phyloP scores from a whole-genome alignment of 2,888 invertebrate species.

The Tinea pellionella region DNA sequence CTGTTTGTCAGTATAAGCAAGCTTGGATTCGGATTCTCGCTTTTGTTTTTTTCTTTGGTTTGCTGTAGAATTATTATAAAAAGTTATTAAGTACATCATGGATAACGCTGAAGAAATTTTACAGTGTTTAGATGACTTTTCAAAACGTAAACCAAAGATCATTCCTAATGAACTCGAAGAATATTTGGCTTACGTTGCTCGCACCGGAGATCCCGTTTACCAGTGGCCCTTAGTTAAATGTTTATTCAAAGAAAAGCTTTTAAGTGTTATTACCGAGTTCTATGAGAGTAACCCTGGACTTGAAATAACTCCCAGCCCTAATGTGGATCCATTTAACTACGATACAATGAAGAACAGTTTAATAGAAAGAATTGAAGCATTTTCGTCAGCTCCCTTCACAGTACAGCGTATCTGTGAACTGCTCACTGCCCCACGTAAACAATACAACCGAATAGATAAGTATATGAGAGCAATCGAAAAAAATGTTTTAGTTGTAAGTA shows the following conservation, averaged over 20 bases:
- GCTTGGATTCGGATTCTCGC: no score
- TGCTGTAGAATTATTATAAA: no score
- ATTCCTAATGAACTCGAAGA: slow-evolving; percentile 91
- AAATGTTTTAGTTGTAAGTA: slow-evolving; percentile 88
- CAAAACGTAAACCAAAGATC: slow-evolving; percentile 79
- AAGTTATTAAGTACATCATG: slow-evolving; percentile 49
- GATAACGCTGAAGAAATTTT: slow-evolving; percentile 89
- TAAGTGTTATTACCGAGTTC: slow-evolving; percentile 88
- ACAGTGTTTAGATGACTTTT: slow-evolving; percentile 85
- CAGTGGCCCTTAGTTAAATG: slow-evolving; percentile 91
- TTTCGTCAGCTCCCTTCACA: slow-evolving; percentile 93
- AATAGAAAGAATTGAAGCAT: slow-evolving; percentile 83
- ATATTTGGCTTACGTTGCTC: slow-evolving; percentile 89
- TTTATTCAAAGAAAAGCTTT: slow-evolving; percentile 88
- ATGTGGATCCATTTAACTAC: slow-evolving; percentile 91
- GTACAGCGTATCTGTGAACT: slow-evolving; percentile 96
- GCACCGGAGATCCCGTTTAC: slow-evolving; percentile 93
- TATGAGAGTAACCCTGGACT: slow-evolving; percentile 81
- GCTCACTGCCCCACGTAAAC: slow-evolving; percentile 88
- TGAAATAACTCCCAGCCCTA: slow-evolving; percentile 88
- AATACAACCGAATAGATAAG: slow-evolving; percentile 96
- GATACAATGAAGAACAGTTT: slow-evolving; percentile 88
- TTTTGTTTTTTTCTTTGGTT: no score
- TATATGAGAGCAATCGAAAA: slow-evolving; percentile 98
- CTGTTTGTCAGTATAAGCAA: no score